Base-by-base conservation (phyloP, 2,113 vertebrate species). In the Tetraodon nigroviridis region DNA sequence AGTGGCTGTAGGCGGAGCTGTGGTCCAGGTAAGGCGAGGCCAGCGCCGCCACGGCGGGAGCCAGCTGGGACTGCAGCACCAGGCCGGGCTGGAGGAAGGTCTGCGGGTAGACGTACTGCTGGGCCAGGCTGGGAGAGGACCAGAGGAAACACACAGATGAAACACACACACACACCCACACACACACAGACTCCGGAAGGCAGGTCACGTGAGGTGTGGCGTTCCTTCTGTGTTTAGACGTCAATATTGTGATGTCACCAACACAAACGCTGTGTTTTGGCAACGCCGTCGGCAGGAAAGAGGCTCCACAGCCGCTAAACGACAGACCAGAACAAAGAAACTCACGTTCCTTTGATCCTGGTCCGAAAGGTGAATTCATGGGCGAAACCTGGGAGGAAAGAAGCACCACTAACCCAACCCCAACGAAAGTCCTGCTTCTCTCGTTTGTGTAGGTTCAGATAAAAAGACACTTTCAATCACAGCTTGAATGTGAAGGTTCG, bases 21-120 rank as follows among this genome's bases (percentile, higher is more conserved):
- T 95, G 98, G 85, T 99, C 96, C 24, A 96, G 88, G 86, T 95
- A 99, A 13, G 94, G 93, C 17, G 92, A 93, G 6, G 90, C 78
- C 61, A 95, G 73, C 0, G 75, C 64, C 0, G 83, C 55, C 1
- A 71, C 57, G 1, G 84, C 81, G 6, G 94, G 91, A 44, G 93
- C 90, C 60, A 97, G 84, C 0, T 94, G 95, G 8, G 94, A 90
- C 0, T 94, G 96, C 64, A 99, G 92, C 66, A 98, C 83, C 86
- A 98, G 86, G 54, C 93, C 90, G 72, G 97, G 97, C 76, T 98
- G 97, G 27, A 98, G 81, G 63, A 95, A 90, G 0, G 94, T 85
- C 86, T 93, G 93, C 0, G 97, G 95, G 86, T 97, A 97, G 62
- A 96, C 82, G 21, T 95, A 96, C 88, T 96, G 95, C 67, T 93